Base-by-base conservation (phyloP, 2,888 invertebrate genomes). In the Adelphocoris suturalis region DNA sequence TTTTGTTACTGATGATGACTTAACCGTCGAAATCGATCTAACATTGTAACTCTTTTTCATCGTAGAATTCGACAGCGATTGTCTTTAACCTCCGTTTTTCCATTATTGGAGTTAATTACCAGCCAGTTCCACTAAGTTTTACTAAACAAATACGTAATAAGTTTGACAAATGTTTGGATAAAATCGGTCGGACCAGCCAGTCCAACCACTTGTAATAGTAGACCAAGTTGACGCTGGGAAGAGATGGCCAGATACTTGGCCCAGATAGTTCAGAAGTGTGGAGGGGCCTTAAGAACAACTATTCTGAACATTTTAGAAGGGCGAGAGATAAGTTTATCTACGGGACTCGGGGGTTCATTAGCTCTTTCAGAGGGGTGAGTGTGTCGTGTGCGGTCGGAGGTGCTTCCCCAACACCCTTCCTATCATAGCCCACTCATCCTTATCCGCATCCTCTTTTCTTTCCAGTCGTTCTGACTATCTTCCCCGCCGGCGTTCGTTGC, bases 361-460 rank as follows among this genome's bases (percentile, higher is more conserved):
- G 78, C 78, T 78, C 78, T 78, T 78, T 78, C 37, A 78, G 78
- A 46, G 14, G 78, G 78, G 78, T 47, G 78, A 78, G 68, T 68
- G 61, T 61, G 68, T 68, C 27, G 68, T 23, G 68, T 68, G 68
- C 12, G 68, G 68, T 68, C 68, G 68, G 68, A 68, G 68, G 68
- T 68, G 68, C 68, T 68, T 68, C 23, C 27, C 68, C 68, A 23
- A 23, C 68, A 27, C 27, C 27, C 23, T 23, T 23, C 13, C 68
- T 27, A 68, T 68, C 68, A 23, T 12, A 7, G 68, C 61, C 19
- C n/a, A 9, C 68, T 80, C 78, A 37, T 46, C 78, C 47, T 80
- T 47, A 37, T 80, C 47, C 78, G 78, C 46, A 80, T 80, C 78
- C 78, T 80, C 47, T 80, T 47, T 19, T 80, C 47, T 37, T 68